Evolutionary conservation across 1,140 invertebrate species (phyloP).

Genomic region (Ericerus pela): DNA sequence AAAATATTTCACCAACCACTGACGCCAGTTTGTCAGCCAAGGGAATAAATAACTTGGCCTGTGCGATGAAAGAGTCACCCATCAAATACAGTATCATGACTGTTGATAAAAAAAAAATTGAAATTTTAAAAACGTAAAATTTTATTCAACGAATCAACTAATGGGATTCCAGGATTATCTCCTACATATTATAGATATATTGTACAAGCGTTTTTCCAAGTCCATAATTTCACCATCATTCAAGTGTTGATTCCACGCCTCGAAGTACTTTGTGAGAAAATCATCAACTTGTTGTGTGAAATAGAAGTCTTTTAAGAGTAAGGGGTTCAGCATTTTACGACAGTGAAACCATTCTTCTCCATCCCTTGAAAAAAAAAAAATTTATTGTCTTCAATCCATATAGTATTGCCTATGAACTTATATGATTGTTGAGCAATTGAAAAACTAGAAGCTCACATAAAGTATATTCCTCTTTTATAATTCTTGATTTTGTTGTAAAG

Average conservation of each 20-base stretch:
- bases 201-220: conserved; percentile 21
- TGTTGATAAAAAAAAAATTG: conserved; percentile 27
- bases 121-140: conserved; percentile 1
- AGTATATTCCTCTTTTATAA: conserved; percentile 61
- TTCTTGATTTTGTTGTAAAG: conserved; percentile 57
- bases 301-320: conserved; percentile 42
- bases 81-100: conserved; percentile 54
- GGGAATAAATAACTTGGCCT: conserved; percentile 29
- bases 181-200: conserved; percentile 21
- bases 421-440: neutral
- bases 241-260: conserved; percentile 15
- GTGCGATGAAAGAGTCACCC: conserved; percentile 36
- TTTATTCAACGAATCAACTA: neutral
- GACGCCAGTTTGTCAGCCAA: conserved; percentile 40
- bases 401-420: conserved; percentile 2
- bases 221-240: conserved; percentile 17
- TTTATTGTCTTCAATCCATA: neutral
- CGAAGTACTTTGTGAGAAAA: conserved; percentile 14
- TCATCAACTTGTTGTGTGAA: neutral
- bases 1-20: conserved; percentile 55
- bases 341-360: conserved; percentile 58
- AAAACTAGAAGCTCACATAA: conserved; percentile 47
- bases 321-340: conserved; percentile 53
- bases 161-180: neutral
- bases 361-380: conserved; percentile 36